phyloP scores from a whole-genome alignment of 2,113 vertebrate genomes.

The Gasterosteus aculeatus region DNA sequence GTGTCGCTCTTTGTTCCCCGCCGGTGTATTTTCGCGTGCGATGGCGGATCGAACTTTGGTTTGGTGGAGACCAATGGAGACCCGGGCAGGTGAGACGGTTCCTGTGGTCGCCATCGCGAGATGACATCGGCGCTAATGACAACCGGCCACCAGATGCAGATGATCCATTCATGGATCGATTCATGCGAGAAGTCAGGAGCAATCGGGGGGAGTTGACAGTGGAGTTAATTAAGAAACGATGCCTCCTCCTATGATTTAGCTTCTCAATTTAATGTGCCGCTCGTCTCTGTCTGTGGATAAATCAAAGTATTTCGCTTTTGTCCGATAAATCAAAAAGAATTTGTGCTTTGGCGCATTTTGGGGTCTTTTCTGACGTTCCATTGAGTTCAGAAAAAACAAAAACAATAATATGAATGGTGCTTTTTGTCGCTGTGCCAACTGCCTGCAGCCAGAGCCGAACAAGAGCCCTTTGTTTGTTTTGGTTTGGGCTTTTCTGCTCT shows the following conservation, averaged over 20 bases:
- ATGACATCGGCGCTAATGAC: neutral
- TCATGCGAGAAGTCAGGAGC: too few relatives aligned
- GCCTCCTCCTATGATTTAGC: neutral
- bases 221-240: neutral
- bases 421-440: constrained; percentile 40
- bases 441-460: constrained; percentile 44
- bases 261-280: neutral
- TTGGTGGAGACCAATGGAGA: too few relatives aligned
- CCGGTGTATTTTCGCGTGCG: too few relatives aligned
- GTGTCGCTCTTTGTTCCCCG: too few relatives aligned
- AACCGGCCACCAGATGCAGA: neutral
- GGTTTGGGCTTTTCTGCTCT: constrained; percentile 58
- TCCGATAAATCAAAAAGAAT: neutral
- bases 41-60: too few relatives aligned
- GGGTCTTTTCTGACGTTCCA: neutral
- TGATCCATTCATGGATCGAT: neutral
- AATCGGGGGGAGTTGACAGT: neutral
- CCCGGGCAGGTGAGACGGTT: too few relatives aligned
- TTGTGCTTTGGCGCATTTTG: neutral
- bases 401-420: constrained; percentile 15
- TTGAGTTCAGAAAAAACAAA: neutral
- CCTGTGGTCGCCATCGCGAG: neutral
- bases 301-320: neutral
- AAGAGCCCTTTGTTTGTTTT: constrained; percentile 55
- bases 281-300: too few relatives aligned